Base-by-base conservation (phyloP, 2,888 invertebrate species). In the Hesperia comma region DNA sequence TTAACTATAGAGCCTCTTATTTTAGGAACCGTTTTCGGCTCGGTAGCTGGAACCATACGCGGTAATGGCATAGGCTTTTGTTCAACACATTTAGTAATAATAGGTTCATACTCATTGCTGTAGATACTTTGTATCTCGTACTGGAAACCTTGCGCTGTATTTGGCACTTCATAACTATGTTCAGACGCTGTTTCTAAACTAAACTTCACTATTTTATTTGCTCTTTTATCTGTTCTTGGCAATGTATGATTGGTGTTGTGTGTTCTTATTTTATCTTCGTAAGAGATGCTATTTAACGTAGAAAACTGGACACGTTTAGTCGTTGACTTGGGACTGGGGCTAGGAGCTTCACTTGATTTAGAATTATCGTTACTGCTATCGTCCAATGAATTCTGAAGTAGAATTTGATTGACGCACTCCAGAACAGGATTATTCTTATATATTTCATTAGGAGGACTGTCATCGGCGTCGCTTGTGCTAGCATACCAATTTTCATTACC, bases 341-440 rank as follows among this genome's bases (percentile, higher is more conserved):
- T 92, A 17, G 90, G 90, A 55, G 90, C 77, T 80, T 93, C 90
- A 73, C 92, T 92, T 49, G 88, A 90, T 74, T 91, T 90, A 8
- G 92, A 90, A 74, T 87, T 90, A 70, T 92, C 92, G 74, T 90
- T 91, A 70, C 91, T 92, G 74, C 92, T 93, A 68, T 93, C 95
- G 70, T 94, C 94, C 82, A 94, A 90, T 19, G 94, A 94, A 81
- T 97, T 97, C 75, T 96, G 95, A 37, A 97, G 86, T 46, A 97
- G 87, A 75, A 97, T 97, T 86, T 96, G 97, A 88, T 97, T 97
- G 72, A 97, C 97, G 79, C 97, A 97, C 84, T 97, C 97, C 60
- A 97, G 86, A 7, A 97, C 97, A 0, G 97, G 97, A 86, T 97
- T 97, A 74, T 97, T 96, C 82, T 95, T 94, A 74, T 95, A 95